phyloP scores from a whole-genome alignment of 35 echinoderm and acorn worm species.

The Lytechinus variegatus region DNA sequence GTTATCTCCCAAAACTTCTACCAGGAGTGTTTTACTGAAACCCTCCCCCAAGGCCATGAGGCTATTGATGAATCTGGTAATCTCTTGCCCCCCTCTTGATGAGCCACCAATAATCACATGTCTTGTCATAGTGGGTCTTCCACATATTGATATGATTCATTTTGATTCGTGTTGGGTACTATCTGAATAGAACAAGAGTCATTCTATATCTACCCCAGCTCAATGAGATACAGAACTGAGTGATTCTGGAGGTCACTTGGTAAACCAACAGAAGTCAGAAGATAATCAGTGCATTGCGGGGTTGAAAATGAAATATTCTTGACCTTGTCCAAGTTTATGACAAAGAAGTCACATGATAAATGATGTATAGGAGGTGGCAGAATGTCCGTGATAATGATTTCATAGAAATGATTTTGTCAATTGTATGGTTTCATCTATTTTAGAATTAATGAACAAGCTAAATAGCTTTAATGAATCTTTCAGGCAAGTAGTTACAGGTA shows the following conservation, averaged over 20 bases:
- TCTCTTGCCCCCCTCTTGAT: not conserved
- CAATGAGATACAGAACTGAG: not conserved
- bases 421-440: no score
- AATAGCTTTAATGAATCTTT: no score
- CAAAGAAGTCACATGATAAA: no score
- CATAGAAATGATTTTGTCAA: no score
- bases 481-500: not conserved
- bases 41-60: not conserved
- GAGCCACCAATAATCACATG: not conserved
- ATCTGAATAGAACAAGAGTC: not conserved
- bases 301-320: not conserved
- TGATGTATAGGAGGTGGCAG: no score
- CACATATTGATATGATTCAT: not conserved
- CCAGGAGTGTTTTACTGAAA: not conserved
- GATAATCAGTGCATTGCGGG: not conserved
- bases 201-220: not conserved
- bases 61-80: constrained; percentile 13
- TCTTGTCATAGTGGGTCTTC: not conserved
- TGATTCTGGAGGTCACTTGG: not conserved
- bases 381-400: no score
- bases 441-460: no score
- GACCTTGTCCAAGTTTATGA: not conserved
- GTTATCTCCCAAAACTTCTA: not conserved
- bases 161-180: not conserved
- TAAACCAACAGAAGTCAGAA: not conserved